These are phyloP conservation scores for Myoxocephalus aenaeus DNA, from an alignment of 2,797 vertebrate species.

Conservation along the genomic window DNA sequence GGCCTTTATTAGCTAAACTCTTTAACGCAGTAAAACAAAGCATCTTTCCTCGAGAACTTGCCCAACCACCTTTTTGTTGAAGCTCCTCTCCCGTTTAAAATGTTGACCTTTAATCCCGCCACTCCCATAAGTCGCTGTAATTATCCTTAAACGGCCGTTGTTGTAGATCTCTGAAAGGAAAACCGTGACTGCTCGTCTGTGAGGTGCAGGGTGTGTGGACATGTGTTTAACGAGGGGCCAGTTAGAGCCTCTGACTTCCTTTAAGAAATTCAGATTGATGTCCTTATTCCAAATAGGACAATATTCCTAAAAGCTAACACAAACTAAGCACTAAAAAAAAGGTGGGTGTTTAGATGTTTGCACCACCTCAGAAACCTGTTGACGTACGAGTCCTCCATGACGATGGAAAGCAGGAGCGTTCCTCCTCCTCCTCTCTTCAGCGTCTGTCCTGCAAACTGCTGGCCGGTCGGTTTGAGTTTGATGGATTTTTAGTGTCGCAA, in stretches of 20 bases:
- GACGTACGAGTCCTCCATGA: no score
- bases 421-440: no score
- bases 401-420: no score
- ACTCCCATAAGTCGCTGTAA: background rate
- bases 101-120: background rate
- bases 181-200: background rate
- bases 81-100: background rate
- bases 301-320: background rate
- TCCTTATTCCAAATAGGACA: background rate
- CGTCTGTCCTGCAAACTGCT: no score
- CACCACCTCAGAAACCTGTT: no score
- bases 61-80: background rate
- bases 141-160: background rate
- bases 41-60: background rate
- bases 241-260: background rate
- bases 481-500: no score
- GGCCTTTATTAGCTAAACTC: background rate
- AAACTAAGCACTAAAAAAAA: no score
- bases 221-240: background rate
- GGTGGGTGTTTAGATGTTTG: background rate
- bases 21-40: rapidly evolving
- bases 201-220: background rate
- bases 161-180: background rate
- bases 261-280: background rate
- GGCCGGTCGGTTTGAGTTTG: no score